Percentiles rank a stretch among this genome's conserved stretches.
Evolutionary conservation across 2,888 invertebrate genomes (phyloP).

Genomic region (Lomographa bimaculata): DNA sequence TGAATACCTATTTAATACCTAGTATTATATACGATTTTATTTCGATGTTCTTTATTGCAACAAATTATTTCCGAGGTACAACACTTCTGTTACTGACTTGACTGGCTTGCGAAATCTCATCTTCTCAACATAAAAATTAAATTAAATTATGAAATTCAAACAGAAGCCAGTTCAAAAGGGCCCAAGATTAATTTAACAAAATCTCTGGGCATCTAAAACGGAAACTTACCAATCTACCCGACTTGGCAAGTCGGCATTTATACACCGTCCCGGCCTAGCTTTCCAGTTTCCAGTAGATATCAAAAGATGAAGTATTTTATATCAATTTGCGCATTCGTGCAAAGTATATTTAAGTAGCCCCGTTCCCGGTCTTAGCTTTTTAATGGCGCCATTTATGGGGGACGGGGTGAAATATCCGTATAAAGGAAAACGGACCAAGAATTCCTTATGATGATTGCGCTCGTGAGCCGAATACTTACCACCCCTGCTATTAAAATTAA

Average conservation of each 20-base stretch:
- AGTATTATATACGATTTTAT: too few species aligned
- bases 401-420: slow-evolving; percentile 62
- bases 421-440: slow-evolving; percentile 59
- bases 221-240: slow-evolving; percentile 14
- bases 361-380: slow-evolving; percentile 66
- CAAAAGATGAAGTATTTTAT: slow-evolving; percentile 74
- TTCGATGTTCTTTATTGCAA: too few species aligned
- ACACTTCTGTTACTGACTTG: too few species aligned
- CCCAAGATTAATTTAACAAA: too few species aligned
- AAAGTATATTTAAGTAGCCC: slow-evolving; percentile 74
- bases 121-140: too few species aligned
- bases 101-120: too few species aligned
- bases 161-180: too few species aligned
- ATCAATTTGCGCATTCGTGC: slow-evolving; percentile 79
- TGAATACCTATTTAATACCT: too few species aligned
- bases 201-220: slow-evolving; percentile 4
- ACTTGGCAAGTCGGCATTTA: slow-evolving; percentile 22
- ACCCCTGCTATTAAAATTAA: slow-evolving; percentile 42
- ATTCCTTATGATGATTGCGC: slow-evolving; percentile 54
- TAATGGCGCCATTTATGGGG: slow-evolving; percentile 70
- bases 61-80: too few species aligned
- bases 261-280: slow-evolving; percentile 40
- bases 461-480: slow-evolving; percentile 56
- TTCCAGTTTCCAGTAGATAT: slow-evolving; percentile 49
- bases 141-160: too few species aligned